A percentile compares a stretch with the other conserved stretches of the same genome.
phyloP scores from a whole-genome alignment of 2,113 vertebrate species.

The Hemiprocne comata region DNA sequence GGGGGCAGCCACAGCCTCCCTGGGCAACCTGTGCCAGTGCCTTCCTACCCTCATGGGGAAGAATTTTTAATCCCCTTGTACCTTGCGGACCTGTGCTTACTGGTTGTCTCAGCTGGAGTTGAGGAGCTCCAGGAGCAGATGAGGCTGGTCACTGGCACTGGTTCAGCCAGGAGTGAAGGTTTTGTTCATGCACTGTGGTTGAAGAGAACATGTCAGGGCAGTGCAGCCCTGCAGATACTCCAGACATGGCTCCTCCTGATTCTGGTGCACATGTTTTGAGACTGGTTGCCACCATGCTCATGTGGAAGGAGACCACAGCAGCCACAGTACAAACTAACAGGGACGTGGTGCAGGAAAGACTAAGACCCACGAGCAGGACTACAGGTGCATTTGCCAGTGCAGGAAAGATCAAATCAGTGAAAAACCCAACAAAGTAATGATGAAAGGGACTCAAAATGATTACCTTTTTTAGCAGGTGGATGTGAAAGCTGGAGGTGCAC shows the following conservation, averaged over 20 bases:
- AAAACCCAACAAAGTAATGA: not conserved
- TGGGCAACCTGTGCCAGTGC: too few species aligned
- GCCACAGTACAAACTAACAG: not conserved
- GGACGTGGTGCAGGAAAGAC: rapidly evolving
- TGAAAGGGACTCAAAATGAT: not conserved
- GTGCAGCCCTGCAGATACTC: not conserved
- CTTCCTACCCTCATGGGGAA: too few species aligned
- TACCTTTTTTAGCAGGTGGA: not conserved
- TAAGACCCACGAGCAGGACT: not conserved
- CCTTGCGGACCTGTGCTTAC: not conserved
- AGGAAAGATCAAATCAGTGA: not conserved
- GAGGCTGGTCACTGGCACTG: not conserved
- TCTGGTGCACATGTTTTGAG: not conserved
- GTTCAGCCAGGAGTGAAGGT: not conserved
- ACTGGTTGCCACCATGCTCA: not conserved
- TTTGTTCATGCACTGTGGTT: not conserved
- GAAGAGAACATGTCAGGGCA: not conserved
- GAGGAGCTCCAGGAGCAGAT: not conserved
- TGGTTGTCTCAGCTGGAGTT: not conserved
- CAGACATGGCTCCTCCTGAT: not conserved
- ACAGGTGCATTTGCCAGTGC: not conserved
- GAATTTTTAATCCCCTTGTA: too few species aligned
- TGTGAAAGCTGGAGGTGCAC: not conserved
- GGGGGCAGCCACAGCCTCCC: too few species aligned
- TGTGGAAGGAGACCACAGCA: not conserved